Evolutionary conservation across 2,797 vertebrate species (phyloP).

Genomic region (Myripristis murdjan): DNA sequence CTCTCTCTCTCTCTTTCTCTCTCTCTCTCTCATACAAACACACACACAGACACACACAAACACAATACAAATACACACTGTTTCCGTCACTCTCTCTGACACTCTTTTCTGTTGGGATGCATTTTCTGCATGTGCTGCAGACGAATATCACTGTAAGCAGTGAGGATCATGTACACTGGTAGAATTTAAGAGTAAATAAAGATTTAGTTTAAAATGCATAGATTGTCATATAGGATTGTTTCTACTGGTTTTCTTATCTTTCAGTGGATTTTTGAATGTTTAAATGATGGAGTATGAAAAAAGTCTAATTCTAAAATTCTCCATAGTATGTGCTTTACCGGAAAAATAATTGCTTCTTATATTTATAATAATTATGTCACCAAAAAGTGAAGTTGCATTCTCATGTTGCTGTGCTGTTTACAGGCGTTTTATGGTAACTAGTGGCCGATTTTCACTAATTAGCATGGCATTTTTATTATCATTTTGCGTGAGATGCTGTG

Average conservation of each 20-base stretch:
- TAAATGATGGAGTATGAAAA: not conserved
- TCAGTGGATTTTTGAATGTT: not conserved
- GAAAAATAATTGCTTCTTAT: not conserved
- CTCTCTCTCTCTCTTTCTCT: not conserved
- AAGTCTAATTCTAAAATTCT: not conserved
- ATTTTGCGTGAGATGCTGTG: constrained; percentile 5
- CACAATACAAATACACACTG: constrained; percentile 40
- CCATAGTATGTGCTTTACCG: not conserved
- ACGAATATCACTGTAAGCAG: constrained; percentile 40
- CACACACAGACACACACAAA: constrained; percentile 44
- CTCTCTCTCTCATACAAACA: constrained; percentile 10
- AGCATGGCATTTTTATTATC: not conserved
- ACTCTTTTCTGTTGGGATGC: constrained; percentile 22
- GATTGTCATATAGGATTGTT: not conserved
- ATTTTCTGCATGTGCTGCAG: constrained; percentile 40
- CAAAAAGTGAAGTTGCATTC: no score
- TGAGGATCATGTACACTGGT: constrained; percentile 15
- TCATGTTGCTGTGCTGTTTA: not conserved
- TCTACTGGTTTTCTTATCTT: not conserved
- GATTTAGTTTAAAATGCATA: not conserved
- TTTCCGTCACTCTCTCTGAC: constrained; percentile 25
- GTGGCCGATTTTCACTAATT: not conserved
- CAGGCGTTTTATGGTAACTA: not conserved
- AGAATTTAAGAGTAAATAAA: constrained; percentile 15
- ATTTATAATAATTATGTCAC: no score